Evolutionary conservation across 2,113 vertebrate genomes (phyloP), one percentile per base, ranked within the genome.

Genomic region (Halcyon senegalensis): DNA sequence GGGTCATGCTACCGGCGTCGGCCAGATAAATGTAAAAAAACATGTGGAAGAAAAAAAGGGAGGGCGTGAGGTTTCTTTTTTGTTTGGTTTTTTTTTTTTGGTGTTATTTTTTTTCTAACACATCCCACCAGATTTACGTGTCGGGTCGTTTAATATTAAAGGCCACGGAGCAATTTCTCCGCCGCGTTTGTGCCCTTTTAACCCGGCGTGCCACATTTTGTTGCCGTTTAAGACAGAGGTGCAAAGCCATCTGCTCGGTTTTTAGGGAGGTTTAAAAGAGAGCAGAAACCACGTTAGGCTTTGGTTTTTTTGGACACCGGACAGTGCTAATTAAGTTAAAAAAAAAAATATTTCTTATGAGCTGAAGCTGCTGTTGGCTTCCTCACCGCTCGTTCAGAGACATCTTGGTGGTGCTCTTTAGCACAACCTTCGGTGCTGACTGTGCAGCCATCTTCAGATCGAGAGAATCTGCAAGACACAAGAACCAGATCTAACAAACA

Each of bases 341-440:
- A 48, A 68, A 48, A 96, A 89, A 73, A 86, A 96, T 93, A 58
- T 93, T 98, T 98, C 98, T 98, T 98, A 98, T 97, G 98, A 98
- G 98, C 95, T 98, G 98, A 98, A 98, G 98, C 96, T 98, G 98
- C 96, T 94, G 98, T 96, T 98, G 98, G 98, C 97, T 98, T 98
- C 98, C 99, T 99, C 99, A 99, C 99, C 99, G 99, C 99, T 99
- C 99, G 95, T 99, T 99, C 95, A 99, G 99, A 96, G 99, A 99
- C 99, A 99, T 99, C 98, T 99, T 99, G 98, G 99, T 99, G 98
- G 99, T 99, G 98, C 99, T 99, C 98, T 99, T 99, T 98, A 99
- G 99, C 98, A 99, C 99, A 82, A 99, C 99, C 98, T 99, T 99
- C 98, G 99, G 99, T 86, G 99, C 98, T 89, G 99, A 99, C 96